A percentile compares a stretch with the other conserved stretches of the same genome.
phyloP scores from a whole-genome alignment of 2,113 vertebrate species.

The Melanerpes aurifrons region DNA sequence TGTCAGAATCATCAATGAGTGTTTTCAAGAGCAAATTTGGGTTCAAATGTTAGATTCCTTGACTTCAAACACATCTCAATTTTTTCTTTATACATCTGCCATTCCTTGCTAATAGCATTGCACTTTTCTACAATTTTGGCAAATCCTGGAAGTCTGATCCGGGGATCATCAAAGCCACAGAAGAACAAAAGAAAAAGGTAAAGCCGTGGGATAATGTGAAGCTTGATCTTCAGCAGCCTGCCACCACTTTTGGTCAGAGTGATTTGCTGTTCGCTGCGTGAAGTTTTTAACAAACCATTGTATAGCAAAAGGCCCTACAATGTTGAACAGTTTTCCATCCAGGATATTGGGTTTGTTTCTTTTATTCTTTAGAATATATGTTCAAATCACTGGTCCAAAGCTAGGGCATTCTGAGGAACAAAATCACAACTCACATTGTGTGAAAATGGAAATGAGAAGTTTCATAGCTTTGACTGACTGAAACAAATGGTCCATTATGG shows the following conservation, averaged over 20 bases:
- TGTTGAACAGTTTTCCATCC: neutral
- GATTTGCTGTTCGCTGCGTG: neutral
- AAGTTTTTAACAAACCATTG: neutral
- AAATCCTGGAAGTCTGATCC: slow-evolving; percentile 99
- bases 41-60: slow-evolving; percentile 80
- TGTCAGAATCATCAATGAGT: neutral
- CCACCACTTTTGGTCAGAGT: neutral
- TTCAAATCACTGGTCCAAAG: neutral
- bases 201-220: neutral
- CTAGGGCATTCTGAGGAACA: neutral
- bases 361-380: neutral
- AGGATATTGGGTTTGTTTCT: neutral
- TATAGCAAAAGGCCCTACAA: neutral
- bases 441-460: neutral
- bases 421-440: neutral
- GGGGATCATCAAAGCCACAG: slow-evolving; percentile 97
- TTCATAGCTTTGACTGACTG: neutral
- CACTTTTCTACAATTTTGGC: slow-evolving; percentile 98
- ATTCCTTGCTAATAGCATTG: slow-evolving; percentile 93
- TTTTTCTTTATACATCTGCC: slow-evolving; percentile 94
- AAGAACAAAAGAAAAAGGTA: slow-evolving; percentile 99
- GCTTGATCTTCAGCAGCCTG: neutral
- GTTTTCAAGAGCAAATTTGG: neutral
- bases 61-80: slow-evolving; percentile 90
- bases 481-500: neutral